Conservation (phyloP, 2,113 vertebrate genomes). For the Anoura caudifer region DNA sequence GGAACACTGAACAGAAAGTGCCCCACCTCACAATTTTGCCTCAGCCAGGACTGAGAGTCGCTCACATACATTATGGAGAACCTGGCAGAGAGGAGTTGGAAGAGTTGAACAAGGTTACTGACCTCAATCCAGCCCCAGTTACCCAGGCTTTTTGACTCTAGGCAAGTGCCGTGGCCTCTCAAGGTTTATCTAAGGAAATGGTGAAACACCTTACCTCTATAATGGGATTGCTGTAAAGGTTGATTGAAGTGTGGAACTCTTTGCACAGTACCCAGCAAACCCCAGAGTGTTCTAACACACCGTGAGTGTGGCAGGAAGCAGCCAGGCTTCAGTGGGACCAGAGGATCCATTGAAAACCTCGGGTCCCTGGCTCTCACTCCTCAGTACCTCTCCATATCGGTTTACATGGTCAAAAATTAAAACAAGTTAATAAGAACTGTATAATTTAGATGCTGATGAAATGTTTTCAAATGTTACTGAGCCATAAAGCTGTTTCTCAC, state of each 20-base stretch:
- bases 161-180: background rate
- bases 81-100: background rate
- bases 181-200: background rate
- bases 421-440: conserved; percentile 10
- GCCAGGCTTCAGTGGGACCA: background rate
- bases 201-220: background rate
- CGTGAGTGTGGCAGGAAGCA: background rate
- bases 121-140: background rate
- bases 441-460: background rate
- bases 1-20: background rate
- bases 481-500: conserved; percentile 7
- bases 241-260: background rate
- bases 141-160: background rate
- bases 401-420: background rate
- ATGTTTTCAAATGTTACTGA: conserved; percentile 32
- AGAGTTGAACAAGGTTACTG: background rate
- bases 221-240: background rate
- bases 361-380: background rate
- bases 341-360: background rate
- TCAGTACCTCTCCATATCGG: background rate
- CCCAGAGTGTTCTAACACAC: background rate
- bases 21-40: background rate
- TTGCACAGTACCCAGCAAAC: background rate
- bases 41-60: background rate
- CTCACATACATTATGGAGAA: background rate